phyloP scores from a whole-genome alignment of 2,113 vertebrate species.

The Microtus oregoni region DNA sequence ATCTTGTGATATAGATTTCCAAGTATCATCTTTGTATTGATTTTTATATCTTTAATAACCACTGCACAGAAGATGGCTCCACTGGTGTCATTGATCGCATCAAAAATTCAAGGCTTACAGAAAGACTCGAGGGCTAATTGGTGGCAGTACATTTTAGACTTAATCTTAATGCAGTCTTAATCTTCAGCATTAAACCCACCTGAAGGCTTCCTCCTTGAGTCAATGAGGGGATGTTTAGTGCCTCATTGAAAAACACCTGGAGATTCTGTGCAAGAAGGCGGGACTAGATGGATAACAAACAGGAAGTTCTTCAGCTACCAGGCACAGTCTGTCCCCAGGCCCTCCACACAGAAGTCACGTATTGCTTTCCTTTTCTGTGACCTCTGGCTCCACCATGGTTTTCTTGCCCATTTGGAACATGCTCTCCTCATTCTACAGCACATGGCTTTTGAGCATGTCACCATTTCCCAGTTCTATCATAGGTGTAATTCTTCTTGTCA shows the following conservation, averaged over 20 bases:
- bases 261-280: slow-evolving; percentile 61
- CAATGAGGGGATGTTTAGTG: slow-evolving; percentile 74
- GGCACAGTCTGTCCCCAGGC: slow-evolving; percentile 36
- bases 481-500: neutral
- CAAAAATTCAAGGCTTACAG: slow-evolving; percentile 94
- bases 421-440: neutral
- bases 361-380: neutral
- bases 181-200: slow-evolving; percentile 87
- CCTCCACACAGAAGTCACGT: neutral
- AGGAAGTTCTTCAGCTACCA: slow-evolving; percentile 55
- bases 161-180: slow-evolving; percentile 90
- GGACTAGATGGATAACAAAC: slow-evolving; percentile 23
- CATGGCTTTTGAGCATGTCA: neutral
- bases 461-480: neutral
- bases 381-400: neutral
- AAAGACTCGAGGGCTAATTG: slow-evolving; percentile 92
- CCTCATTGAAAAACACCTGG: slow-evolving; percentile 82
- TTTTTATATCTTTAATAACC: slow-evolving; percentile 93
- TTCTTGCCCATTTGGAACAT: slow-evolving; percentile 39
- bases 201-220: slow-evolving; percentile 84
- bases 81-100: slow-evolving; percentile 92
- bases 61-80: slow-evolving; percentile 90
- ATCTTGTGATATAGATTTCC: slow-evolving; percentile 90
- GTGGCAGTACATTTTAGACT: slow-evolving; percentile 89
- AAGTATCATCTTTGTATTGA: slow-evolving; percentile 93